These are phyloP conservation scores for Anthoscopus minutus DNA, from an alignment of 2,113 vertebrate species.

Conservation along the genomic window DNA sequence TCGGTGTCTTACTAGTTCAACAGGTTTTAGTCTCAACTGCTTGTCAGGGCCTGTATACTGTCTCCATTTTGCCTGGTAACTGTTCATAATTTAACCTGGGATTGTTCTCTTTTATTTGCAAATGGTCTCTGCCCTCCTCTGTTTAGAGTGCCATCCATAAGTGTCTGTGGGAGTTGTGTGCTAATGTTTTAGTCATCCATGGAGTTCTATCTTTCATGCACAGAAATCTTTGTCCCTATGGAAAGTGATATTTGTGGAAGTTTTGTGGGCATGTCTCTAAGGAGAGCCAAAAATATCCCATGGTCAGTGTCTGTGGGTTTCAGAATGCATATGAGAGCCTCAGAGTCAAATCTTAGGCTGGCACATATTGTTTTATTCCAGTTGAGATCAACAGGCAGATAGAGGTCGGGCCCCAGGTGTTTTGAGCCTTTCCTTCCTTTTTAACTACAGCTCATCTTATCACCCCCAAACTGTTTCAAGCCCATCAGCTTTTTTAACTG, in stretches of 20 bases:
- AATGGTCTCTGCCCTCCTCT: not conserved
- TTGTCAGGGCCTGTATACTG: not conserved
- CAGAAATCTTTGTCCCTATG: not conserved
- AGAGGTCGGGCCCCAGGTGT: constrained; percentile 45
- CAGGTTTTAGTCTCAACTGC: constrained; percentile 26
- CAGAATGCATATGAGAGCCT: not conserved
- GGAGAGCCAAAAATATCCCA: not conserved
- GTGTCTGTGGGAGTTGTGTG: not conserved
- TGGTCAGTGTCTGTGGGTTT: not conserved
- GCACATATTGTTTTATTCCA: not conserved
- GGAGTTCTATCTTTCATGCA: not conserved
- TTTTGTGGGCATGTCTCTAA: not conserved
- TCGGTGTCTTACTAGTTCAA: not conserved
- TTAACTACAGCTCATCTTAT: not conserved
- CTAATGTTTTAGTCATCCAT: not conserved
- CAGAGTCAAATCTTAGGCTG: not conserved
- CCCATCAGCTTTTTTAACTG: constrained; percentile 17
- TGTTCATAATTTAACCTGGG: not conserved
- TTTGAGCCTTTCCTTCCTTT: constrained; percentile 52
- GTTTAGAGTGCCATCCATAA: not conserved
- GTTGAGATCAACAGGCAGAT: constrained; percentile 5
- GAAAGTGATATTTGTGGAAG: fast-evolving
- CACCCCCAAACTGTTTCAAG: constrained; percentile 9
- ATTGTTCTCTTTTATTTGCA: not conserved
- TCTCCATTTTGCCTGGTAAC: not conserved